These are phyloP conservation scores for Chrosomus eos DNA, from an alignment of 2,797 vertebrate species.

Conservation along the genomic window DNA sequence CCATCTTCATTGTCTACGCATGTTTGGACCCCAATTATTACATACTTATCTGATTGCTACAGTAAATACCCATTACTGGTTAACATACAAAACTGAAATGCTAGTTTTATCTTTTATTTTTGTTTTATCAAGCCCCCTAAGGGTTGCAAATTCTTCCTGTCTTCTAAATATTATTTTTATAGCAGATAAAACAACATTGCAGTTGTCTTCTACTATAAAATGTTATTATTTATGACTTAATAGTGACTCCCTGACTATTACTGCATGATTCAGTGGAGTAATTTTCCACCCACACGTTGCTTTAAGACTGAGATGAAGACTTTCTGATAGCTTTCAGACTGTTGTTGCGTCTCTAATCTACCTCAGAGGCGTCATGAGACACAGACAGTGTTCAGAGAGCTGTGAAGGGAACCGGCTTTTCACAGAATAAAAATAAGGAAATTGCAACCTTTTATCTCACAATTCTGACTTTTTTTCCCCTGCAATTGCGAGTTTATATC, in stretches of 20 bases:
- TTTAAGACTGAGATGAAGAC: constrained; percentile 4
- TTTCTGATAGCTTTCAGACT: constrained; percentile 2
- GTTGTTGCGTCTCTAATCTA: constrained; percentile 14
- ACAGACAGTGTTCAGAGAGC: neutral
- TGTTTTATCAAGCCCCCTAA: neutral
- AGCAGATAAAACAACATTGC: neutral
- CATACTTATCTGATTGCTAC: neutral
- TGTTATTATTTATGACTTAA: neutral
- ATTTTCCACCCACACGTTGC: neutral
- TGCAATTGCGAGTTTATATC: neutral
- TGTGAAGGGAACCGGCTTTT: neutral
- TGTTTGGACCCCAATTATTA: neutral
- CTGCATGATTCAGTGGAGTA: neutral
- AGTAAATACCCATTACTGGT: neutral
- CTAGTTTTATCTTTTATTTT: neutral
- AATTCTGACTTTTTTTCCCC: neutral
- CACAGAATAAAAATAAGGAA: neutral
- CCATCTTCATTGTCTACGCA: neutral
- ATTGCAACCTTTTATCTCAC: neutral
- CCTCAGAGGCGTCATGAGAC: constrained; percentile 16
- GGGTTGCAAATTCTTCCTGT: neutral
- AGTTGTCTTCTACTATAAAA: neutral
- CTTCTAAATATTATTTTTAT: neutral
- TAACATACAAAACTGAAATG: neutral
- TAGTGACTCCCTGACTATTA: neutral